These are phyloP conservation scores for Temnothorax curvispinosus DNA, from an alignment of 1,140 invertebrate genomes.

Conservation along the genomic window DNA sequence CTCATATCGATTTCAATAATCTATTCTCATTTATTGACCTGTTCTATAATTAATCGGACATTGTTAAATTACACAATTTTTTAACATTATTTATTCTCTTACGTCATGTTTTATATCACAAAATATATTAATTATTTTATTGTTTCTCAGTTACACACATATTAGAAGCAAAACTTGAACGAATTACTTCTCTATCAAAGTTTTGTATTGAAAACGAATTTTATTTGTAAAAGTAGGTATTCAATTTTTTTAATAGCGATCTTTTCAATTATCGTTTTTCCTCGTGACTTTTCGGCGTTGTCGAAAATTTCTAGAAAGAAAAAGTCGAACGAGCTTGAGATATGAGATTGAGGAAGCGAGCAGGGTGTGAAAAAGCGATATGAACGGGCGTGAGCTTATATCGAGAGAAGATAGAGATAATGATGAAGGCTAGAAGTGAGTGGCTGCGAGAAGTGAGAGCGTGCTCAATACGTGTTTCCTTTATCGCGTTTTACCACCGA, in stretches of 20 bases:
- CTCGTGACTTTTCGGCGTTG: constrained; percentile 14
- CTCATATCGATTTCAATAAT: background rate
- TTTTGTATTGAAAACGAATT: background rate
- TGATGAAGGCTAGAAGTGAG: constrained; percentile 39
- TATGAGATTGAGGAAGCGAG: constrained; percentile 61
- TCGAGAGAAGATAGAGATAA: constrained; percentile 56
- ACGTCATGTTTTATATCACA: background rate
- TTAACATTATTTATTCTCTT: background rate
- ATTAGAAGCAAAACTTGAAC: background rate
- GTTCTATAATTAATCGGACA: background rate
- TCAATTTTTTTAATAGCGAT: background rate
- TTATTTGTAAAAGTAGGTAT: background rate
- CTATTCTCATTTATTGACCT: background rate
- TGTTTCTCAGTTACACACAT: background rate
- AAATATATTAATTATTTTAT: background rate
- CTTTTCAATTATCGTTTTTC: constrained; percentile 21
- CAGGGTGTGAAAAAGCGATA: constrained; percentile 40
- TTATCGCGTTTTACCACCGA: constrained; percentile 81
- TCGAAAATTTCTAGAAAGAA: constrained; percentile 34
- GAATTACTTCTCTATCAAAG: background rate
- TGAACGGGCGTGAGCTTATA: constrained; percentile 54
- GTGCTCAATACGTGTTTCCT: constrained; percentile 83
- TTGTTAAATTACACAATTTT: background rate
- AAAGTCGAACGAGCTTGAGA: constrained; percentile 27
- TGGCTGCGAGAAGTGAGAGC: constrained; percentile 68